Evolutionary conservation across 2,888 invertebrate species (phyloP).

Genomic region (Xestia c-nigrum): DNA sequence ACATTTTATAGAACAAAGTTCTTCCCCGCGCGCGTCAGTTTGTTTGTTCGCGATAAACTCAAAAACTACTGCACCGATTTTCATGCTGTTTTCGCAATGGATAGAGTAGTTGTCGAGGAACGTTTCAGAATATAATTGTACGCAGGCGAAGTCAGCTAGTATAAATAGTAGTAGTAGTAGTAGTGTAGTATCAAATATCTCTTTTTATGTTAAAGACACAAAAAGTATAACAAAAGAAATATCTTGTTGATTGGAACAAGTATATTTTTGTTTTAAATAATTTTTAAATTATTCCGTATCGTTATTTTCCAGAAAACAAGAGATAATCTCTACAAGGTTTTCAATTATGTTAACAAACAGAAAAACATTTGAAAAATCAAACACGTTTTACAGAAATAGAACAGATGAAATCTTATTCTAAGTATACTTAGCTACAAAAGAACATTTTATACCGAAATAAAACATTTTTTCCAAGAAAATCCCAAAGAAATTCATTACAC

Average conservation of each 20-base stretch:
- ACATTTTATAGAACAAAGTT: too few species aligned
- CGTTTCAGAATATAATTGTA: too few species aligned
- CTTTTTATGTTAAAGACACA: not conserved
- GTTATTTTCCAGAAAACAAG: not conserved
- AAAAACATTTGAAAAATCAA: not conserved
- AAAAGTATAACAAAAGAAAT: not conserved
- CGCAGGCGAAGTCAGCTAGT: too few species aligned
- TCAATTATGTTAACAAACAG: not conserved
- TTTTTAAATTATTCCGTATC: not conserved
- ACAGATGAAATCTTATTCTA: not conserved
- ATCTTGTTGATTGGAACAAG: not conserved
- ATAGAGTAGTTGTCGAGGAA: too few species aligned
- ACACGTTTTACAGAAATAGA: not conserved
- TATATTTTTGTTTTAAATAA: not conserved
- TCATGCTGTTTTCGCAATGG: too few species aligned
- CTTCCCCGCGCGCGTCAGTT: too few species aligned
- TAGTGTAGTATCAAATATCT: too few species aligned
- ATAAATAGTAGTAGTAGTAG: too few species aligned
- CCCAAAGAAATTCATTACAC: slow-evolving; percentile 16
- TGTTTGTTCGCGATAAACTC: too few species aligned
- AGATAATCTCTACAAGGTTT: not conserved
- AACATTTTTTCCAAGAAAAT: not conserved
- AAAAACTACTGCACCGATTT: too few species aligned
- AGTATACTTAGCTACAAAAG: not conserved
- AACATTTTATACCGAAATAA: not conserved